These are phyloP conservation scores for Dolomedes plantarius DNA, from an alignment of 2,888 invertebrate species.

Conservation along the genomic window DNA sequence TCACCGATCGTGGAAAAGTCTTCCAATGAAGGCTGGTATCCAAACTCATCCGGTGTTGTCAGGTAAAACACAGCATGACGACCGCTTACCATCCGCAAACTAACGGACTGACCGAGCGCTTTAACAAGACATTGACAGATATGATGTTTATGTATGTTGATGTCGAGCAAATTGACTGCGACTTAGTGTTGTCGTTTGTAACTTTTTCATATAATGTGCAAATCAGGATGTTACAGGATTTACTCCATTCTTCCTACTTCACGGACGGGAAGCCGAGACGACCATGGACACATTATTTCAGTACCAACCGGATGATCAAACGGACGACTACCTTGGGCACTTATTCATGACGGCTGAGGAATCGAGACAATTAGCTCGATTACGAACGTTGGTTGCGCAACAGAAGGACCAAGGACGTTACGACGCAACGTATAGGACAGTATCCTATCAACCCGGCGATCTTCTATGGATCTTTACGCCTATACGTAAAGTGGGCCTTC, in stretches of 20 bases:
- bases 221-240: not conserved
- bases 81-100: no score
- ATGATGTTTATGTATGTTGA: not conserved
- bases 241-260: not conserved
- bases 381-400: no score
- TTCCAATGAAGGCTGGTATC: not conserved
- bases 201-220: not conserved
- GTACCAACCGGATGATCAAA: not conserved
- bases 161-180: not conserved
- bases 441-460: no score
- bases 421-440: no score
- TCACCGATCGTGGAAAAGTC: no score
- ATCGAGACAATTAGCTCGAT: no score
- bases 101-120: no score
- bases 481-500: no score
- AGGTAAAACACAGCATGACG: no score
- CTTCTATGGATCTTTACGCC: no score
- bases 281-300: not conserved
- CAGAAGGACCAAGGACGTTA: no score
- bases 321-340: not conserved
- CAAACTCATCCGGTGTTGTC: not conserved
- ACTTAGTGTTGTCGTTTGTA: not conserved
- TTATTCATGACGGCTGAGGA: not conserved
- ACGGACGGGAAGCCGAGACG: not conserved
- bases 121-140: no score